Evolutionary conservation across 2,113 vertebrate genomes (phyloP), one percentile per base, ranked within the genome.

Genomic region (Callaeas wilsoni): DNA sequence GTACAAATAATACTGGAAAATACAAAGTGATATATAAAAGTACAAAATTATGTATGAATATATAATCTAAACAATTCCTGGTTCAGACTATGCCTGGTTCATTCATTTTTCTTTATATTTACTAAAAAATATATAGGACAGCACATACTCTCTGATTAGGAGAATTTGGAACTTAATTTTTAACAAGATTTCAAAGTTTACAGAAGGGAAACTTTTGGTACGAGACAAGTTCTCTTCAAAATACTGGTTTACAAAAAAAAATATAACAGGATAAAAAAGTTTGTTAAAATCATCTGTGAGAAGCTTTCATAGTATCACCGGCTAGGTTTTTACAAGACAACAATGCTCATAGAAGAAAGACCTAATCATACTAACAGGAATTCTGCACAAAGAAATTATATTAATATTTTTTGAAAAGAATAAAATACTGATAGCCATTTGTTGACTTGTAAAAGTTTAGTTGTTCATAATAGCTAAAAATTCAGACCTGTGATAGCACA

Each of bases 31-130:
- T 86, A 52, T 30, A 91, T 94, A 87, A 50, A 95, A 65, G 23
- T 35, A 89, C 13, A 91, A 88, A 76, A 41, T 87, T 26, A 91
- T 87, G 9, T 76, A 94, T 93, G 87, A 87, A 96, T 93, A 91
- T 49, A 89, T 44, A 53, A 76, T 44, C 69, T 84, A 78, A 76
- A 74, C 33, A 47, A 56, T 9, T 32, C 22, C 55, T 77, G 16
- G 7, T 68, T 84, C 56, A 78, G 79, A 37, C 60, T 49, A 4
- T 37, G 50, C 30, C 71, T 89, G 12, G 8, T 83, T 83, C 39
- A 49, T 75, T 75, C 22, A 59, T 84, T 96, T 89, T 89, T 82
- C 49, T 89, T 71, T 56, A 41, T 84, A 62, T 59, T 67, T 77
- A 70, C 16, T 7, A 65, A 62, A 9, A 75, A 55, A 65, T 37